Evolutionary conservation across 2,888 invertebrate species (phyloP).

Genomic region (Tethea ocularis): DNA sequence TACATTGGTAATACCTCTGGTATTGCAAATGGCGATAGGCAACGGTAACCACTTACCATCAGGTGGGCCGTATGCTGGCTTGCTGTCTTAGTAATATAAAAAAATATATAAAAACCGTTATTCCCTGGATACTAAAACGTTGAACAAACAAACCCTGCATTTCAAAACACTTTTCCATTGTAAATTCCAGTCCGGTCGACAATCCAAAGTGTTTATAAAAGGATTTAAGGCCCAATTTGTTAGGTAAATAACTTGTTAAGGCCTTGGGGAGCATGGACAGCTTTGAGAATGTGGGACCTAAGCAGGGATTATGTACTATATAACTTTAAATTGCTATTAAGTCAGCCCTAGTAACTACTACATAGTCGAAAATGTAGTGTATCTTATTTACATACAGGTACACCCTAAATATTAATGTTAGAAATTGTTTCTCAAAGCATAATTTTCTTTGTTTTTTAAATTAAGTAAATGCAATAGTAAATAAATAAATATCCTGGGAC

Average conservation of each 20-base stretch:
- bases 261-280: not conserved
- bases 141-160: not conserved
- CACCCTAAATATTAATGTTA: too few species aligned
- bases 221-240: not conserved
- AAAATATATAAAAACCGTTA: not conserved
- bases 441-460: too few species aligned
- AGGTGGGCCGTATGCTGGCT: too few species aligned
- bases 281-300: not conserved
- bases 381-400: too few species aligned
- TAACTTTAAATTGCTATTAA: conserved; percentile 1
- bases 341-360: not conserved
- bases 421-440: too few species aligned
- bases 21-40: too few species aligned
- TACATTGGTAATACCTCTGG: too few species aligned
- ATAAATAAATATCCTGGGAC: too few species aligned
- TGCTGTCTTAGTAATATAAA: not conserved
- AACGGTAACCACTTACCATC: too few species aligned
- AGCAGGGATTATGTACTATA: not conserved
- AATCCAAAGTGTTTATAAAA: not conserved
- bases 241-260: not conserved
- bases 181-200: not conserved
- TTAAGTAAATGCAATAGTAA: too few species aligned
- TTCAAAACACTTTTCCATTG: not conserved
- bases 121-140: not conserved
- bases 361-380: not conserved